These are phyloP conservation scores for Dolichomitus sp. DNA, from an alignment of 2,888 invertebrate genomes.

Conservation along the genomic window DNA sequence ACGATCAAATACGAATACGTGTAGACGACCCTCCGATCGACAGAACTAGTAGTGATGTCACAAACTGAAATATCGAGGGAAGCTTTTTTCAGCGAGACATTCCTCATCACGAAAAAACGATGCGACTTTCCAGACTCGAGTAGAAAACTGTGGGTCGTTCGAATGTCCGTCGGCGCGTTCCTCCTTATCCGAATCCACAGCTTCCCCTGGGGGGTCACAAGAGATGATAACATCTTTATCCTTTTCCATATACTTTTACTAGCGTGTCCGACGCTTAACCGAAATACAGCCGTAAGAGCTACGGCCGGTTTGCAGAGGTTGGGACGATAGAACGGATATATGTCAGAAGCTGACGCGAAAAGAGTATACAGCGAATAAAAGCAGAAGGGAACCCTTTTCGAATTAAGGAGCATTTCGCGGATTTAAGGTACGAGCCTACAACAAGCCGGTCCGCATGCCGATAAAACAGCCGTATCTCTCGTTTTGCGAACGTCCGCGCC, in stretches of 20 bases:
- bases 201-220: slow-evolving; percentile 48
- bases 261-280: slow-evolving; percentile 77
- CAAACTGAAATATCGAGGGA: too few species aligned
- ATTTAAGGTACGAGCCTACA: slow-evolving; percentile 68
- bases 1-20: too few species aligned
- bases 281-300: slow-evolving; percentile 77
- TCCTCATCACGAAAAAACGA: background rate
- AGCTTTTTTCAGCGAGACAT: background rate
- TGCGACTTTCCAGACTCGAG: background rate
- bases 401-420: slow-evolving; percentile 80
- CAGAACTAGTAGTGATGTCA: too few species aligned
- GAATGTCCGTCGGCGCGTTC: slow-evolving; percentile 43
- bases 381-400: slow-evolving; percentile 43
- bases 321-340: background rate
- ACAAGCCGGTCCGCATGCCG: slow-evolving; percentile 63
- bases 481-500: slow-evolving; percentile 20
- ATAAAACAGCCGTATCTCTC: slow-evolving; percentile 69
- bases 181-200: slow-evolving; percentile 48
- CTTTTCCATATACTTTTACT: slow-evolving; percentile 83
- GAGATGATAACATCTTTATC: slow-evolving; percentile 83
- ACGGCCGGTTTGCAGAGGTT: background rate
- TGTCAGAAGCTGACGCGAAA: background rate
- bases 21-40: too few species aligned
- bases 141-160: slow-evolving; percentile 9
- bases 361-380: slow-evolving; percentile 2